Percentiles rank a stretch among this genome's conserved stretches.
Conservation (phyloP, 2,888 invertebrate species). For the Malthinus flaveolus region DNA sequence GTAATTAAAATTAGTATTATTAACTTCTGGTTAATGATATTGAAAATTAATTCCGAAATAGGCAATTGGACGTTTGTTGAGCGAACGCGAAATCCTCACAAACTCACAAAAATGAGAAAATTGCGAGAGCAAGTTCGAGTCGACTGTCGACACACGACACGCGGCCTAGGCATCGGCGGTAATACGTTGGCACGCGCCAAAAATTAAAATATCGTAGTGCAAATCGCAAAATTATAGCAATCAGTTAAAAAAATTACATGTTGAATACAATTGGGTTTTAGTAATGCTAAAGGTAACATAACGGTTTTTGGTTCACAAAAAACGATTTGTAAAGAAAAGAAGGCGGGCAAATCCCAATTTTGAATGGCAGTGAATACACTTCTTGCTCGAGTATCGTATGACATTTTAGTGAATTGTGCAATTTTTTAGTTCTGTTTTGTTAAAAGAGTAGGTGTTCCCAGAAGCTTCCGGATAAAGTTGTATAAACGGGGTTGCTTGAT, state of each 20-base stretch:
- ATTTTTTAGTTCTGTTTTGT: constrained; percentile 50
- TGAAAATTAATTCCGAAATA: constrained; percentile 5
- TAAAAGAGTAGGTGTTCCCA: constrained; percentile 49
- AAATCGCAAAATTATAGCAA: constrained; percentile 53
- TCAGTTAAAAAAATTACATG: constrained; percentile 49
- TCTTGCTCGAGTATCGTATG: constrained; percentile 50
- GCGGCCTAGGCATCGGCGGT: constrained; percentile 3
- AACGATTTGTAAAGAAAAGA: constrained; percentile 45
- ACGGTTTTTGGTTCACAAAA: constrained; percentile 49
- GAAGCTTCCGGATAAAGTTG: constrained; percentile 52
- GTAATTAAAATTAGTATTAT: neutral
- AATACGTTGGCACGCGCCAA: constrained; percentile 47
- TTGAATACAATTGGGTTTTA: constrained; percentile 35
- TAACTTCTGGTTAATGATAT: constrained; percentile 3
- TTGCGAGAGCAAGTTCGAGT: too few species aligned
- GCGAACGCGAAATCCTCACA: too few species aligned
- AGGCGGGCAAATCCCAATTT: constrained; percentile 38
- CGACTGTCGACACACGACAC: constrained; percentile 7
- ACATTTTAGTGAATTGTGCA: constrained; percentile 45
- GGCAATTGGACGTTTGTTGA: neutral
- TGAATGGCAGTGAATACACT: constrained; percentile 43
- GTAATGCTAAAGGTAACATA: constrained; percentile 46
- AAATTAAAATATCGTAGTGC: constrained; percentile 52
- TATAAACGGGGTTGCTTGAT: constrained; percentile 22
- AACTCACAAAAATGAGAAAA: too few species aligned